Conservation (phyloP, 2,888 invertebrate species). For the Sphaerophoria taeniata region DNA sequence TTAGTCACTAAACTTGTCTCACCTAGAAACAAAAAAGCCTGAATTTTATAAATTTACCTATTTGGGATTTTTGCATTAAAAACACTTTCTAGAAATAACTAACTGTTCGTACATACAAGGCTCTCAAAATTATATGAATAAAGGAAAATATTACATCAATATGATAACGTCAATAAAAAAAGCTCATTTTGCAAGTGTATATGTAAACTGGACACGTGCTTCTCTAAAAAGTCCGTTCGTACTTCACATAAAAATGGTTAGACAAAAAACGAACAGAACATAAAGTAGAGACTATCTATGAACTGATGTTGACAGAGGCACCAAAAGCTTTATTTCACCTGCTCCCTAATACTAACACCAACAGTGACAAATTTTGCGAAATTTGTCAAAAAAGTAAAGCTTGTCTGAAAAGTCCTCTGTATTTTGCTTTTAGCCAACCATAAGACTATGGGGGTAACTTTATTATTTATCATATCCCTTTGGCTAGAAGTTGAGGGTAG, state of each 20-base stretch:
- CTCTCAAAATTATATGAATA: neutral
- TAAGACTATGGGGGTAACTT: constrained; percentile 43
- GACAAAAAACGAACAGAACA: constrained; percentile 6
- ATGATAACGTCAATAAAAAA: constrained; percentile 17
- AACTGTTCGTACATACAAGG: neutral
- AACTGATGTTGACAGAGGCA: neutral
- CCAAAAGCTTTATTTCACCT: constrained; percentile 30
- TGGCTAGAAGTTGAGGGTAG: constrained; percentile 36
- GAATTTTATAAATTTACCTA: constrained; percentile 3
- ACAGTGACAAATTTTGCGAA: constrained; percentile 65
- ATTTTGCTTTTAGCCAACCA: neutral
- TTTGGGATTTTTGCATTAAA: constrained; percentile 17
- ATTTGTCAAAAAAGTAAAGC: constrained; percentile 55
- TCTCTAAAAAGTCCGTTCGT: constrained; percentile 32
- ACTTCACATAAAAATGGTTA: neutral
- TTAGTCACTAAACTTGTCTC: constrained; percentile 49
- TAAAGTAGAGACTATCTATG: neutral
- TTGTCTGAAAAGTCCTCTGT: constrained; percentile 17
- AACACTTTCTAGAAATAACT: constrained; percentile 27
- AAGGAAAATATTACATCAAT: neutral
- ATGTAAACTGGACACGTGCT: constrained; percentile 25
- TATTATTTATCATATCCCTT: constrained; percentile 59
- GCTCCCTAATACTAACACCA: constrained; percentile 38
- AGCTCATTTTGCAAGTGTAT: constrained; percentile 24
- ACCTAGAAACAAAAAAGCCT: constrained; percentile 8